Evolutionary conservation across 2,888 invertebrate species (phyloP), one percentile per base, ranked within the genome.

Genomic region (Petrolisthes cinctipes): DNA sequence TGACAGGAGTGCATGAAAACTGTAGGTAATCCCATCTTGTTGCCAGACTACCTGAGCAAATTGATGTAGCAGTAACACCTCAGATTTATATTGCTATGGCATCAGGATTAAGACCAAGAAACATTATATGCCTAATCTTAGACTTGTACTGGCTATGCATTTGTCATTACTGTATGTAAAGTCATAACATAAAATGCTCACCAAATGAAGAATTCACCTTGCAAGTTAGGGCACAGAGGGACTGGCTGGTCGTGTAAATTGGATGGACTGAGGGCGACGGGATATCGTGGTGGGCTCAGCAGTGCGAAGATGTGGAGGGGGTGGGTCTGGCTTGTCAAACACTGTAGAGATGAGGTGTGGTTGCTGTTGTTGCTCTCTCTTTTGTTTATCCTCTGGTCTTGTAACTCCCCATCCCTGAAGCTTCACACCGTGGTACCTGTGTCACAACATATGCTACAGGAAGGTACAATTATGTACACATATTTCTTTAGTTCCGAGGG

Each of bases 341-440:
- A 81, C 61, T 6, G 87, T 87, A 54, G 87, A 84, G 57, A 87
- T 87, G 53, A 51, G 73, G 66, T 56, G 66, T 14, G 66, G 82
- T 37, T 68, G 56, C 14, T 51, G 68, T 9, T 14, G 51, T 76
- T 82, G n/a, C 37, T 61, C n/a, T n/a, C 37, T 14, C 11, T 53
- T 37, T 4, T 82, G 66, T n/a, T 9, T 11, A 5, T 61, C 7
- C n/a, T 23, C n/a, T 14, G 57, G 17, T 11, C 23, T 17, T 68
- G n/a, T 78, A 14, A 5, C 37, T 9, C 85, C 73, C 83, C 83
- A 87, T 6, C 81, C 84, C 23, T 84, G 75, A 20, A 87, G 83
- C 81, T 87, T 87, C 81, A 84, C 84, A 20, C 87, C 87, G n/a
- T 87, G 61, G 56, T 87, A 87, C 4, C 87, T 87, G 53, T 7